Conservation (phyloP, 2,888 invertebrate genomes). For the Chromoteleia sp. region DNA sequence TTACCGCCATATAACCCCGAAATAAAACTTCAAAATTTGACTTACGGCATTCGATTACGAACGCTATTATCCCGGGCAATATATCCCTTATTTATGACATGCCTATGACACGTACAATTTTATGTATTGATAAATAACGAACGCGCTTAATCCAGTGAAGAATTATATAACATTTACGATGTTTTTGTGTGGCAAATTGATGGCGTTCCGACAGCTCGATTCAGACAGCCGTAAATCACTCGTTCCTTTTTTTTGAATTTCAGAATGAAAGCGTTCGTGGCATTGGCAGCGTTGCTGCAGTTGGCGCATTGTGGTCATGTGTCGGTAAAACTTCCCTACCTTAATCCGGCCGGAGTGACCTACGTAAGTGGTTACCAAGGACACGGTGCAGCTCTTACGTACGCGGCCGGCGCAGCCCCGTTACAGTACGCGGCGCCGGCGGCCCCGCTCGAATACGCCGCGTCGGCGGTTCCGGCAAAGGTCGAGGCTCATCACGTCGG, state of each 20-base stretch:
- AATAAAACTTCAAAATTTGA: too few species aligned
- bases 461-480: constrained; percentile 74
- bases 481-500: constrained; percentile 79
- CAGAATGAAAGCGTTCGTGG: constrained; percentile 80
- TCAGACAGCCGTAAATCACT: constrained; percentile 30
- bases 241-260: constrained; percentile 15
- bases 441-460: constrained; percentile 73
- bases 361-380: constrained; percentile 82
- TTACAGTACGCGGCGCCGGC: constrained; percentile 67
- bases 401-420: constrained; percentile 66
- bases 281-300: constrained; percentile 80
- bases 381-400: constrained; percentile 75
- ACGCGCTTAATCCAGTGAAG: constrained; percentile 9
- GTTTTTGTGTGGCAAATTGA: constrained; percentile 10
- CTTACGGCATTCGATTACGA: not conserved
- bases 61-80: not conserved
- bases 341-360: constrained; percentile 86
- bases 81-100: constrained; percentile 9
- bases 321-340: constrained; percentile 84
- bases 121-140: not conserved
- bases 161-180: constrained; percentile 10
- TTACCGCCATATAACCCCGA: too few species aligned
- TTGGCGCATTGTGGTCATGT: constrained; percentile 78
- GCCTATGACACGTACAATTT: constrained; percentile 4
- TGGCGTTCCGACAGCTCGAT: not conserved